These are phyloP conservation scores for Eristalis intricaria DNA, from an alignment of 2,888 invertebrate species.

Conservation along the genomic window DNA sequence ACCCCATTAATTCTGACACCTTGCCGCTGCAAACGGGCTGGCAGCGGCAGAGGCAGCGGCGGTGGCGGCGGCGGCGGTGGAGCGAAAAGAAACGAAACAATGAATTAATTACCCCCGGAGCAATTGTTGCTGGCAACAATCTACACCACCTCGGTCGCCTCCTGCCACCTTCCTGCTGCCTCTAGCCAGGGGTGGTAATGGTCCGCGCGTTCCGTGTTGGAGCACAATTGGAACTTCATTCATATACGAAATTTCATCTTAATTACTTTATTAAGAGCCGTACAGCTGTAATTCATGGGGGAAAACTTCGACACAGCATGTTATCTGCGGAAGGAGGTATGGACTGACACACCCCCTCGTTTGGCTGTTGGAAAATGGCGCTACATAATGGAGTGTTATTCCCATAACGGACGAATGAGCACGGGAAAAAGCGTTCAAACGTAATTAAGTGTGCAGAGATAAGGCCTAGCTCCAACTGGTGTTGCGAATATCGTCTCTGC, in stretches of 20 bases:
- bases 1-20: slow-evolving; percentile 71
- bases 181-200: not conserved
- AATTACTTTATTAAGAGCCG: slow-evolving; percentile 69
- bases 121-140: slow-evolving; percentile 66
- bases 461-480: slow-evolving; percentile 53
- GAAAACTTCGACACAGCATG: slow-evolving; percentile 69
- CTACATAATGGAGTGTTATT: slow-evolving; percentile 70
- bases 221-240: slow-evolving; percentile 68
- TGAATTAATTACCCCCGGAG: slow-evolving; percentile 70
- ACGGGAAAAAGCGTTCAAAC: slow-evolving; percentile 71
- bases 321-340: slow-evolving; percentile 40
- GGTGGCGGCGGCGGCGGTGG: not conserved
- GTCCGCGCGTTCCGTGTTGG: slow-evolving; percentile 50
- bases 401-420: slow-evolving; percentile 72
- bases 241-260: slow-evolving; percentile 72
- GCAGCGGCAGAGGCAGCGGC: not conserved
- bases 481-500: slow-evolving; percentile 14
- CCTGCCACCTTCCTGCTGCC: not conserved
- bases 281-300: slow-evolving; percentile 56
- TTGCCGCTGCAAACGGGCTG: slow-evolving; percentile 36
- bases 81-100: slow-evolving; percentile 66
- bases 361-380: slow-evolving; percentile 54
- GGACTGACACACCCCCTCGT: slow-evolving; percentile 17
- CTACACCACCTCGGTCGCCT: not conserved
- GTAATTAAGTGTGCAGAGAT: slow-evolving; percentile 72